Conservation (phyloP, 2,888 invertebrate genomes). For the Melanostoma mellinum region DNA sequence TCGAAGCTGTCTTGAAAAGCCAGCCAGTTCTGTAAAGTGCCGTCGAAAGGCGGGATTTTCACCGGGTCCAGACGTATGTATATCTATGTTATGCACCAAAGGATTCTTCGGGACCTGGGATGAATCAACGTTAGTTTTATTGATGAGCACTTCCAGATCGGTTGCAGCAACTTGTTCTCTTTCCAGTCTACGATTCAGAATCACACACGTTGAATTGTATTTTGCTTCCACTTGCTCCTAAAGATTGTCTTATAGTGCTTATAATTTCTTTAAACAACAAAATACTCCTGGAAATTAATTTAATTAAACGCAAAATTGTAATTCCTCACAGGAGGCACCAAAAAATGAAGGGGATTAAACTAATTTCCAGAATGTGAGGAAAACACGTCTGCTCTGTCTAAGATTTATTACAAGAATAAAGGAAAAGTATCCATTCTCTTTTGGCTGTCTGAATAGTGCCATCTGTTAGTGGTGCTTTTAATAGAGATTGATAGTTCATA, state of each 20-base stretch:
- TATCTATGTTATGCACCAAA: background rate
- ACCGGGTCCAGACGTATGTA: slow-evolving; percentile 14
- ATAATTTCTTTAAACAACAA: background rate
- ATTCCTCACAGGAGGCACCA: slow-evolving; percentile 41
- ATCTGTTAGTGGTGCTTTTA: too few relatives aligned
- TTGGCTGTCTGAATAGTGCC: too few relatives aligned
- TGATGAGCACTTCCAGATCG: background rate
- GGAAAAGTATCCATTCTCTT: too few relatives aligned
- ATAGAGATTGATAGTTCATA: too few relatives aligned
- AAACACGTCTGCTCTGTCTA: too few relatives aligned
- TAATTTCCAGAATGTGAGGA: background rate
- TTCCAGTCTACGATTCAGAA: too few relatives aligned
- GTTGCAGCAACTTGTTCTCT: too few relatives aligned
- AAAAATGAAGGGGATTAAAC: slow-evolving; percentile 29
- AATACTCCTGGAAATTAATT: background rate
- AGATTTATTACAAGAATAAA: background rate
- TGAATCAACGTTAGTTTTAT: background rate
- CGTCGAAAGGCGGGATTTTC: slow-evolving; percentile 17
- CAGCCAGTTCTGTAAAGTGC: slow-evolving; percentile 41
- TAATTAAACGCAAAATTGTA: background rate
- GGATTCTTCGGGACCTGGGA: background rate
- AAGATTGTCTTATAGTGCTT: too few relatives aligned
- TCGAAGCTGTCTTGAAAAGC: slow-evolving; percentile 34
- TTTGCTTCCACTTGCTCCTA: too few relatives aligned
- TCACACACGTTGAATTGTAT: too few relatives aligned